phyloP scores from a whole-genome alignment of 2,888 invertebrate species.

The Criorhina ranunculi region DNA sequence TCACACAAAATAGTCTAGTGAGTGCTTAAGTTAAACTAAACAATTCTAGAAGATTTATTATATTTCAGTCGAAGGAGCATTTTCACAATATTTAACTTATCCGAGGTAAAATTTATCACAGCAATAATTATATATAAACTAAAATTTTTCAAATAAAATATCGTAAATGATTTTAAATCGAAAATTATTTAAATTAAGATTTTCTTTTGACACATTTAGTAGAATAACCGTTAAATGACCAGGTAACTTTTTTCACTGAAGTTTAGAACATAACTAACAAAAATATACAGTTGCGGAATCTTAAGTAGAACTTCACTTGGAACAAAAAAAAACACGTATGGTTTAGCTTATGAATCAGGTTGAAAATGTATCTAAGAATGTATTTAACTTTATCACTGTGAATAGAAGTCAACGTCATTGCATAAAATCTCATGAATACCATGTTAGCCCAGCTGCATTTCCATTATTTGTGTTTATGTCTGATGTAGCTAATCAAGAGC shows the following conservation, averaged over 20 bases:
- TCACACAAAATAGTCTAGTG: too few relatives aligned
- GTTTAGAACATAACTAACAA: constrained; percentile 50
- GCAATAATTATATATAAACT: too few relatives aligned
- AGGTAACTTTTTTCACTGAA: constrained; percentile 34
- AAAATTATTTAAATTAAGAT: too few relatives aligned
- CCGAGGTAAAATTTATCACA: too few relatives aligned
- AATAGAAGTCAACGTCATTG: constrained; percentile 15
- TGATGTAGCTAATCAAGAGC: constrained; percentile 13
- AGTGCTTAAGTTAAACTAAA: too few relatives aligned
- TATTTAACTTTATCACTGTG: constrained; percentile 10
- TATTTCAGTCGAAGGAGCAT: too few relatives aligned
- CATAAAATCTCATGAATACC: constrained; percentile 19
- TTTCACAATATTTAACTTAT: too few relatives aligned
- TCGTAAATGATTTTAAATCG: too few relatives aligned
- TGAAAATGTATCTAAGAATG: constrained; percentile 16
- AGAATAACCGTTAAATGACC: neutral
- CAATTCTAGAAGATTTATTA: too few relatives aligned
- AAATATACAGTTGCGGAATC: constrained; percentile 44
- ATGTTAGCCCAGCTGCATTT: constrained; percentile 14
- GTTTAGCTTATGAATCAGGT: constrained; percentile 44
- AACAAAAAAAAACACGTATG: constrained; percentile 27
- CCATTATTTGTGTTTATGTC: constrained; percentile 36
- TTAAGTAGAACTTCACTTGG: constrained; percentile 54
- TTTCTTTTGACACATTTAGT: too few relatives aligned
- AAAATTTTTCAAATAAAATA: too few relatives aligned